A percentile compares a stretch with the other conserved stretches of the same genome.
phyloP scores from a whole-genome alignment of 2,113 vertebrate species.

The Hydropotes inermis region DNA sequence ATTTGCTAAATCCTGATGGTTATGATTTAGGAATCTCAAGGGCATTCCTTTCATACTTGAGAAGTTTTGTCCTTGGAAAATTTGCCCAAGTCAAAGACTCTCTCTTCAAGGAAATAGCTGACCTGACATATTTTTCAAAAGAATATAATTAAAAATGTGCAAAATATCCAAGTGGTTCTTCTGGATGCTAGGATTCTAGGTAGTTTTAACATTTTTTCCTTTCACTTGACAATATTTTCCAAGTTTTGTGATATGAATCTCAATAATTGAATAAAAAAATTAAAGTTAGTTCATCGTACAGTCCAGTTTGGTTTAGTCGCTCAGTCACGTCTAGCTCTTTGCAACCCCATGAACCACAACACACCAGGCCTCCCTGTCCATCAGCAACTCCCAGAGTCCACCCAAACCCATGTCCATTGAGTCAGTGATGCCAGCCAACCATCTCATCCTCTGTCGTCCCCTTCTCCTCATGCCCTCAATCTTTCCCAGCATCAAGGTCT shows the following conservation, averaged over 20 bases:
- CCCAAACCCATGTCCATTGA: too few species aligned
- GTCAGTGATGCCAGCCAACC: too few species aligned
- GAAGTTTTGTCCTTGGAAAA: background rate
- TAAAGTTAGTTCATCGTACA: background rate
- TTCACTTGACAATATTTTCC: background rate
- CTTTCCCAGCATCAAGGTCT: too few species aligned
- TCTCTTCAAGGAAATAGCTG: background rate
- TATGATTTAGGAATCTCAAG: background rate
- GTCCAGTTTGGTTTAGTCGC: rapidly evolving
- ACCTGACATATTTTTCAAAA: background rate
- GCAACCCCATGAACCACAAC: too few species aligned
- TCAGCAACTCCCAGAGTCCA: too few species aligned
- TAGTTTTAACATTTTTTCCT: background rate
- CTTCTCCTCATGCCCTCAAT: too few species aligned
- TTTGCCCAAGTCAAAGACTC: background rate
- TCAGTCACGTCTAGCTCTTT: too few species aligned
- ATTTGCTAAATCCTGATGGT: background rate
- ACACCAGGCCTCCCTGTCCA: too few species aligned
- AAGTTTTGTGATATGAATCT: background rate
- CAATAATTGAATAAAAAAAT: background rate
- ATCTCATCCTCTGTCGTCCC: too few species aligned
- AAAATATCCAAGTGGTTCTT: background rate
- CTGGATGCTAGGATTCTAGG: background rate
- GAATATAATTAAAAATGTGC: background rate
- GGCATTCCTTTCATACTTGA: background rate